Percentiles rank a stretch among this genome's conserved stretches.
phyloP scores from a whole-genome alignment of 2,797 vertebrate species.

The Moxostoma hubbsi region DNA sequence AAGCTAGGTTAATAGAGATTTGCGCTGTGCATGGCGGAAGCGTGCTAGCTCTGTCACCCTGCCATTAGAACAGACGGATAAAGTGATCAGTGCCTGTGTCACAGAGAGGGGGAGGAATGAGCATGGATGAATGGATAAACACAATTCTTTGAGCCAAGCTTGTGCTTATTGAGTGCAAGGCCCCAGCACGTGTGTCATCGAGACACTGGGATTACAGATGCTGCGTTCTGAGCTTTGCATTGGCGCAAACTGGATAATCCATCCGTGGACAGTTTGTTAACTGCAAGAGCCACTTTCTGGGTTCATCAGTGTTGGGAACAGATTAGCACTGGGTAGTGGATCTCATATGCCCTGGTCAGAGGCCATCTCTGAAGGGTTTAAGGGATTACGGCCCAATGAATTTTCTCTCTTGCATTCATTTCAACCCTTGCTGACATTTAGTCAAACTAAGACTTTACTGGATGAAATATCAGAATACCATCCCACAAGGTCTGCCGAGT shows the following conservation, averaged over 20 bases:
- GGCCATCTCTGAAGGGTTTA: conserved; percentile 82
- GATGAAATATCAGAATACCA: conserved; percentile 19
- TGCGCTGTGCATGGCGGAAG: conserved; percentile 17
- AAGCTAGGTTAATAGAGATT: conserved; percentile 16
- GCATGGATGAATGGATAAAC: conserved; percentile 55
- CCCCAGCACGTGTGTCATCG: conserved; percentile 59
- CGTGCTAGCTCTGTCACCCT: conserved; percentile 38
- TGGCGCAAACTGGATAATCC: conserved; percentile 73
- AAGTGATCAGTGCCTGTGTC: conserved; percentile 54
- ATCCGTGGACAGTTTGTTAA: conserved; percentile 79
- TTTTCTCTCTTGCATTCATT: conserved; percentile 50
- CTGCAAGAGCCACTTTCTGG: conserved; percentile 79
- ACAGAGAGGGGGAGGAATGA: conserved; percentile 37
- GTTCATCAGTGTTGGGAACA: conserved; percentile 80
- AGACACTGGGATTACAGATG: conserved; percentile 63
- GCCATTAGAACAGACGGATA: conserved; percentile 56
- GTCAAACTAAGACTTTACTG: conserved; percentile 64
- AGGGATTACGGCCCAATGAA: conserved; percentile 77
- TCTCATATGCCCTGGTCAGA: conserved; percentile 83
- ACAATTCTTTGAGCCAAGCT: conserved; percentile 55
- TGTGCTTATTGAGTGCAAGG: conserved; percentile 51
- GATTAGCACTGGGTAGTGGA: conserved; percentile 81
- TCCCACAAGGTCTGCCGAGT: background rate
- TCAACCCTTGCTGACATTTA: conserved; percentile 71
- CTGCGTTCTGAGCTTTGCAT: conserved; percentile 70